These are phyloP conservation scores for Nannoperca australis DNA, from an alignment of 2,797 vertebrate genomes.

Conservation along the genomic window DNA sequence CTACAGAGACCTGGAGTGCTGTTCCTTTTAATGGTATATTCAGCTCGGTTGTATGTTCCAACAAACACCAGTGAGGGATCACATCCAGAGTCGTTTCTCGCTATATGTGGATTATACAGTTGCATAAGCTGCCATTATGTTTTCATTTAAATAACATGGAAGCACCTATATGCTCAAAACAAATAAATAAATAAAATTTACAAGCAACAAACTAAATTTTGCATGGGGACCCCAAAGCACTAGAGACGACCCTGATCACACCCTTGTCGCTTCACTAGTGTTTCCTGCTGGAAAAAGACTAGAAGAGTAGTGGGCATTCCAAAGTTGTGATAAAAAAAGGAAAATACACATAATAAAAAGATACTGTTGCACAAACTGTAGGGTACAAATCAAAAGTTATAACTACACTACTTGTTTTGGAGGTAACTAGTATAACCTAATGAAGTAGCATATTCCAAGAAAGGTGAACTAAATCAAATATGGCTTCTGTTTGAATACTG, in stretches of 20 bases:
- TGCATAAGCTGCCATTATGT: no score
- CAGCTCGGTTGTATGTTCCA: background rate
- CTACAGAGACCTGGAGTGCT: background rate
- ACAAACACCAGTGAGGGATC: background rate
- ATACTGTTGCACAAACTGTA: background rate
- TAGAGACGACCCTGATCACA: background rate
- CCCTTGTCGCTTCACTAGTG: background rate
- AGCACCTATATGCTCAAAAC: no score
- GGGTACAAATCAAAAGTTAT: background rate
- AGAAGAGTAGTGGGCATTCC: background rate
- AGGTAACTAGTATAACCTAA: background rate
- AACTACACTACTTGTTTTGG: background rate
- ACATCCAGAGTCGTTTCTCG: no score
- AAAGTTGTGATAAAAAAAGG: no score
- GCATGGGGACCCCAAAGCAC: no score
- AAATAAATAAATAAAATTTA: no score
- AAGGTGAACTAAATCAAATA: background rate
- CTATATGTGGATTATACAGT: no score
- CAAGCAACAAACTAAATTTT: no score
- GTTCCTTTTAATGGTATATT: background rate
- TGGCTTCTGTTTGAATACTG: conserved; percentile 8
- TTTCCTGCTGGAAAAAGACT: background rate
- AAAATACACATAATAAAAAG: background rate
- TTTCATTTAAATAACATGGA: no score
- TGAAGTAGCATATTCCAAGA: background rate